Percentiles rank a stretch among this genome's conserved stretches.
Conservation (phyloP, 2,797 vertebrate species). For the Thamnophis elegans region DNA sequence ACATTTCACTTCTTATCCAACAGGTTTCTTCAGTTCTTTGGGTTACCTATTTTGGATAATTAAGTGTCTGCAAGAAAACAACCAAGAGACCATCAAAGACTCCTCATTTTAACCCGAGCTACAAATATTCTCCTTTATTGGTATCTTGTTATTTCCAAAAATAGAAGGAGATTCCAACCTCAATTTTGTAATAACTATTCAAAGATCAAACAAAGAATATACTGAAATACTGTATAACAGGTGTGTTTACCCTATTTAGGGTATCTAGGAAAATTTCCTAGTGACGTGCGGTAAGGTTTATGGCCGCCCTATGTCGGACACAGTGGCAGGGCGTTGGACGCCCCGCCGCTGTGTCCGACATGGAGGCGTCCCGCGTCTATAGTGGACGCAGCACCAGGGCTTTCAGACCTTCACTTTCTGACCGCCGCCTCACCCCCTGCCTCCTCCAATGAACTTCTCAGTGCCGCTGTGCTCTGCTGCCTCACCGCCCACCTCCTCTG, state of each 20-base stretch:
- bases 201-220: not conserved
- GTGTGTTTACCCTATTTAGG: not conserved
- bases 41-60: not conserved
- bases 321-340: no score
- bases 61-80: not conserved
- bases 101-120: not conserved
- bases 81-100: not conserved
- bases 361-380: no score
- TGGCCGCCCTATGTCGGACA: no score
- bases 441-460: no score
- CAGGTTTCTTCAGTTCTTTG: not conserved
- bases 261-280: not conserved
- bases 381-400: no score
- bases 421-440: no score
- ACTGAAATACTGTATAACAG: not conserved
- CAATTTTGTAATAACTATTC: not conserved
- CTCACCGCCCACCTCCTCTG: no score
- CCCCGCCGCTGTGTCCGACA: no score
- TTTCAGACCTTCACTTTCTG: no score
- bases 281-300: no score
- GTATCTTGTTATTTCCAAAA: not conserved
- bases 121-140: not conserved
- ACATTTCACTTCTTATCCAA: no score
- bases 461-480: no score
- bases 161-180: not conserved